phyloP scores from a whole-genome alignment of 2,888 invertebrate species.

The Bellardia pandia region DNA sequence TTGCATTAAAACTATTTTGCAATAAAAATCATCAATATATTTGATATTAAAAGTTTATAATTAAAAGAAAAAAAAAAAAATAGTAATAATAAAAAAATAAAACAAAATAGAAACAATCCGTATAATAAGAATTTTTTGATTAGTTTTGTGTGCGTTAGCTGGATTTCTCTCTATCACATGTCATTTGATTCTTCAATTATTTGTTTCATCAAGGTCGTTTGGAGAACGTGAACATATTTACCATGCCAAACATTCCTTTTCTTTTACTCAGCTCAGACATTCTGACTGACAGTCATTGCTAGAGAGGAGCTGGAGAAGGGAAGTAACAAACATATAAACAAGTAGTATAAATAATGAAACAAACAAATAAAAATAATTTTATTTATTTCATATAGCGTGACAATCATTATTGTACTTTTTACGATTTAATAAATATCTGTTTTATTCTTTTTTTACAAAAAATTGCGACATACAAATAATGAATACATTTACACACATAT shows the following conservation, averaged over 20 bases:
- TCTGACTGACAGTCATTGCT: background rate
- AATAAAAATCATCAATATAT: no score
- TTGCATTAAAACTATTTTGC: no score
- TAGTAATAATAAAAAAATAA: background rate
- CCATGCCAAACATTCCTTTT: background rate
- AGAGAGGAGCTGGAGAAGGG: background rate
- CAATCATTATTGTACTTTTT: slow-evolving; percentile 10
- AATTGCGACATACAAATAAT: no score
- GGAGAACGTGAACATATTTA: background rate
- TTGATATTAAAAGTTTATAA: slow-evolving; percentile 7
- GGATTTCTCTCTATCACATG: no score
- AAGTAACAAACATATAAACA: background rate
- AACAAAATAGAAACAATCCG: background rate
- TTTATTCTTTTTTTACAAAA: no score
- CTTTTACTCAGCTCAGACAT: background rate
- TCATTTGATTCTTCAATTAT: background rate
- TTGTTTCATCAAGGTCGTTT: slow-evolving; percentile 4
- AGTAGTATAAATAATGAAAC: background rate
- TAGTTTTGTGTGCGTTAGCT: background rate
- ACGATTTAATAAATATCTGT: background rate
- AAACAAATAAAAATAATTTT: slow-evolving; percentile 4
- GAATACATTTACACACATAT: no score
- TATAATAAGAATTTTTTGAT: slow-evolving; percentile 5
- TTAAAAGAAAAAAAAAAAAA: background rate
- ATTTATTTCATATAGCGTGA: slow-evolving; percentile 21